These are phyloP conservation scores for Choristoneura fumiferana DNA, from an alignment of 1,140 invertebrate species.

Conservation along the genomic window DNA sequence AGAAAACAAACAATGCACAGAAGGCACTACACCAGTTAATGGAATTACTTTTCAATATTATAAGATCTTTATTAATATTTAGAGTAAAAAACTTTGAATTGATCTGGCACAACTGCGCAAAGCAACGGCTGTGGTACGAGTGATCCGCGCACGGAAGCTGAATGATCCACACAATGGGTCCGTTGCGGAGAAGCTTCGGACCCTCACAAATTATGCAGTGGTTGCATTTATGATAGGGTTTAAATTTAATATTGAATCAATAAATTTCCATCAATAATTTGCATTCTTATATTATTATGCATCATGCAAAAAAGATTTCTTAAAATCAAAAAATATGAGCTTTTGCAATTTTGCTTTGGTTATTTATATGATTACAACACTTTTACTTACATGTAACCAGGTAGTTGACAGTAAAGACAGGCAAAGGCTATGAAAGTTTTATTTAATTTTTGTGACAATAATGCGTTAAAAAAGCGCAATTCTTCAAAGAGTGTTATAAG, in stretches of 20 bases:
- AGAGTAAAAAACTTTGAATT: conserved; percentile 40
- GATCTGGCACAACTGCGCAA: conserved; percentile 58
- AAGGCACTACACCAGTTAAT: conserved; percentile 39
- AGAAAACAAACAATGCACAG: conserved; percentile 57
- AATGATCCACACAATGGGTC: conserved; percentile 53
- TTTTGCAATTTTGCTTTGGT: no score
- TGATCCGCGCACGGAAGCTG: conserved; percentile 47
- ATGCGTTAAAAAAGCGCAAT: neutral
- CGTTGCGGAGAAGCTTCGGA: conserved; percentile 41
- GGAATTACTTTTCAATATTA: conserved; percentile 45
- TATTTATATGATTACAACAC: no score
- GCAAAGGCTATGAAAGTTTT: no score
- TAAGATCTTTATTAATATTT: conserved; percentile 40
- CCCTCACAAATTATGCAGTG: conserved; percentile 44
- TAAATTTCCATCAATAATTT: conserved; percentile 24
- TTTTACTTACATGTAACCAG: no score
- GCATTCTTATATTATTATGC: no score
- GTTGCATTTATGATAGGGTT: conserved; percentile 60
- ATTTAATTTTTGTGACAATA: no score
- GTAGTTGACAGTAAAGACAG: no score
- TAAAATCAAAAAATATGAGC: no score
- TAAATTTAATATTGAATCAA: conserved; percentile 52
- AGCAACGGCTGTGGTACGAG: conserved; percentile 50
- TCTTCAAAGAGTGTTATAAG: neutral
- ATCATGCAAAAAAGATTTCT: no score